Conservation (phyloP, 2,888 invertebrate genomes). For the Heliconius sara region DNA sequence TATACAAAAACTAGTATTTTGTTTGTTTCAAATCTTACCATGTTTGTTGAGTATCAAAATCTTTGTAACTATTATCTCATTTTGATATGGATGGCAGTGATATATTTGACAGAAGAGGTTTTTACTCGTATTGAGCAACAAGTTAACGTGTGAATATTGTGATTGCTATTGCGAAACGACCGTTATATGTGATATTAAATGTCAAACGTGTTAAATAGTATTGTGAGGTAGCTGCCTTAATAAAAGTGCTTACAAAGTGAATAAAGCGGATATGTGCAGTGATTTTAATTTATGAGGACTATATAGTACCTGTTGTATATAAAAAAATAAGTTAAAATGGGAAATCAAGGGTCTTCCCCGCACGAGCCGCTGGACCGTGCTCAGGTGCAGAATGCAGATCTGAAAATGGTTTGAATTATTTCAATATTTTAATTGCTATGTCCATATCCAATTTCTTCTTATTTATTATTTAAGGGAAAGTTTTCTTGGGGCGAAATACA, state of each 20-base stretch:
- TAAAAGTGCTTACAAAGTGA: constrained; percentile 49
- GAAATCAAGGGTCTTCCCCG: constrained; percentile 92
- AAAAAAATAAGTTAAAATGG: constrained; percentile 80
- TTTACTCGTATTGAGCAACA: constrained; percentile 62
- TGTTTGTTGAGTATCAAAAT: constrained; percentile 76
- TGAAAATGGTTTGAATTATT: constrained; percentile 74
- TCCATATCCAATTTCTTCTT: background rate
- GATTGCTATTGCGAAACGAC: constrained; percentile 57
- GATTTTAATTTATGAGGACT: constrained; percentile 42
- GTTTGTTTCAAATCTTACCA: constrained; percentile 75
- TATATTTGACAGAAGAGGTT: constrained; percentile 69
- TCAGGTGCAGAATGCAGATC: constrained; percentile 76
- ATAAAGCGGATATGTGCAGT: constrained; percentile 55
- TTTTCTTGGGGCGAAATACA: background rate
- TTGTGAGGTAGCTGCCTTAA: constrained; percentile 31
- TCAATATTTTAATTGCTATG: constrained; percentile 16
- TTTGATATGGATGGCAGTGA: constrained; percentile 65
- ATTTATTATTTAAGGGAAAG: background rate
- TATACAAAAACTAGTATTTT: constrained; percentile 65
- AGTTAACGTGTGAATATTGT: constrained; percentile 59
- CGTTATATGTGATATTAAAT: constrained; percentile 53
- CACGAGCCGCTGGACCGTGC: constrained; percentile 92
- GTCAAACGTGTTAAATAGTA: constrained; percentile 52
- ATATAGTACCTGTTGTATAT: constrained; percentile 26
- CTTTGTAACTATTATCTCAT: constrained; percentile 77